Percentiles rank a stretch among this genome's conserved stretches.
Evolutionary conservation across 2,888 invertebrate species (phyloP).

Genomic region (Zaprionus bogoriensis): DNA sequence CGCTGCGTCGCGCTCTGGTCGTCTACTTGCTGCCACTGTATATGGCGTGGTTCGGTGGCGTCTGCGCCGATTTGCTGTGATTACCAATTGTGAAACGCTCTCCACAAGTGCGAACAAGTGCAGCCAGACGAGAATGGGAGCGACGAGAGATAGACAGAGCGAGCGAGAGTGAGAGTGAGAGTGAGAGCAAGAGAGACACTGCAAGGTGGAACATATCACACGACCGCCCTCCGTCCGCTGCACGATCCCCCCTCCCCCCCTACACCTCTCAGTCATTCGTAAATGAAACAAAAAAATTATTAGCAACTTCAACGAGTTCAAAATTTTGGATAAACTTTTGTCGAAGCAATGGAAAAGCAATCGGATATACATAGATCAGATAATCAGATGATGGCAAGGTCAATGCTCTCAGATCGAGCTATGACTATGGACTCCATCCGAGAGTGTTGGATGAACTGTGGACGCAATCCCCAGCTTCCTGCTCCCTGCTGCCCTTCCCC

Average conservation of each 20-base stretch:
- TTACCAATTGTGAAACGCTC: slow-evolving; percentile 67
- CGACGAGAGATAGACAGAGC: background rate
- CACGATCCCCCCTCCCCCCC: too few species aligned
- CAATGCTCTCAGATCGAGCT: background rate
- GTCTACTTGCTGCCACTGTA: slow-evolving; percentile 91
- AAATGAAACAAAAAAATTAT: slow-evolving; percentile 74
- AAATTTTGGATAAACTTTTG: slow-evolving; percentile 77
- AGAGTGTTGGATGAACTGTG: slow-evolving; percentile 15
- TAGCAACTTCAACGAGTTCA: slow-evolving; percentile 71
- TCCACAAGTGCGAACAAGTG: slow-evolving; percentile 54
- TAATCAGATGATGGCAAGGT: too few species aligned
- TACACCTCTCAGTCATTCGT: slow-evolving; percentile 75
- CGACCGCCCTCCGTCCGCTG: slow-evolving; percentile 37
- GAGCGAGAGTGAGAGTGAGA: background rate
- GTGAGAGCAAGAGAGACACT: background rate
- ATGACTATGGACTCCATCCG: background rate
- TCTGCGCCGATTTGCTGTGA: slow-evolving; percentile 92
- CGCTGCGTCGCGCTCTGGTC: slow-evolving; percentile 83
- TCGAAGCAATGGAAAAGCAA: slow-evolving; percentile 66
- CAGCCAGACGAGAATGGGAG: slow-evolving; percentile 12
- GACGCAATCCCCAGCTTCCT: too few species aligned
- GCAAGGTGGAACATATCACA: slow-evolving; percentile 22
- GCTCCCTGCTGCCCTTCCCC: slow-evolving; percentile 36
- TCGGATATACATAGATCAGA: slow-evolving; percentile 21
- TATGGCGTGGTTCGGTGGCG: slow-evolving; percentile 92